phyloP scores from a whole-genome alignment of 2,113 vertebrate species.

The Crotophaga sulcirostris region DNA sequence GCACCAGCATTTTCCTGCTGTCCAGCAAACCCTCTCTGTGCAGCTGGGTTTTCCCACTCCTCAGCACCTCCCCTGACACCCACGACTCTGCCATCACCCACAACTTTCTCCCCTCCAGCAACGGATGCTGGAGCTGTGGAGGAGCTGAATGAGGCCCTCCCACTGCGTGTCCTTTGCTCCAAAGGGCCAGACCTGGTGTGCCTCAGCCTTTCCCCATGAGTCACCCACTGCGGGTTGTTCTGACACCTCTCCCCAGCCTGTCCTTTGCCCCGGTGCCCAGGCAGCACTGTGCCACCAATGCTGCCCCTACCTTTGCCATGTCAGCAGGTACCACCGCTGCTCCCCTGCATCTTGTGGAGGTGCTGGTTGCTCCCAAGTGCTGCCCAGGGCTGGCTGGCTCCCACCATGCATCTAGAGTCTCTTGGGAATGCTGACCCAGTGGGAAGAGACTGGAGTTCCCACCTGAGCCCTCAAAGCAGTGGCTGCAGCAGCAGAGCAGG shows the following conservation, averaged over 20 bases:
- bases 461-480: accelerated
- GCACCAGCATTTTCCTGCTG: accelerated
- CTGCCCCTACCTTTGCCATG: accelerated
- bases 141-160: background rate
- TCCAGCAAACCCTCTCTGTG: background rate
- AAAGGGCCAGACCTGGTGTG: accelerated
- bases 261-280: background rate
- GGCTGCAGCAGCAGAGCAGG: accelerated
- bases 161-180: background rate
- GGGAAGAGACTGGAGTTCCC: accelerated
- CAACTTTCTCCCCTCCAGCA: background rate
- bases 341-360: background rate
- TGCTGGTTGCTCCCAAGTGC: background rate
- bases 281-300: background rate
- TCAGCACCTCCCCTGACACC: too few relatives aligned
- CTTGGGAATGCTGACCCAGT: background rate
- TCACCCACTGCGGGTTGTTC: background rate
- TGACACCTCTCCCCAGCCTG: background rate
- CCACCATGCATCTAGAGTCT: accelerated
- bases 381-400: background rate
- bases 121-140: background rate
- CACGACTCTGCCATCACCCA: background rate
- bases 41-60: background rate
- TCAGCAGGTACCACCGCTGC: accelerated
- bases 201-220: background rate